phyloP scores from a whole-genome alignment of 2,797 vertebrate genomes.

The Schizothorax lantsangensis region DNA sequence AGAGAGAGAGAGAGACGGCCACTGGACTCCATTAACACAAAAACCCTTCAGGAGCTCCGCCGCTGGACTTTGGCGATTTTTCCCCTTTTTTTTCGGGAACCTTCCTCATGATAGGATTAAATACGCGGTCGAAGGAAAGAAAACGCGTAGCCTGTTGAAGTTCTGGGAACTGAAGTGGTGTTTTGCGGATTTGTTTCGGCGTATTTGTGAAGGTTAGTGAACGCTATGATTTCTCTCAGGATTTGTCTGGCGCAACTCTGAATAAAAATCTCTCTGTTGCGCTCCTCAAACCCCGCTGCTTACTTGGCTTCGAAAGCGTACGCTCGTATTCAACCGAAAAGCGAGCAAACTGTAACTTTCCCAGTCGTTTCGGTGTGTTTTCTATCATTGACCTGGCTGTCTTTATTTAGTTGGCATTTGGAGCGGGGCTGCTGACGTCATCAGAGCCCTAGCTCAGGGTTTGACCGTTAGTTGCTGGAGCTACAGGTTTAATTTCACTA shows the following conservation, averaged over 20 bases:
- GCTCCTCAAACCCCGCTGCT: background rate
- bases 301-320: background rate
- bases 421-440: constrained; percentile 72
- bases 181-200: constrained; percentile 59
- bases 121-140: constrained; percentile 66
- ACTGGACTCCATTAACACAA: constrained; percentile 84
- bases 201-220: constrained; percentile 82
- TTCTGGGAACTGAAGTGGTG: constrained; percentile 65
- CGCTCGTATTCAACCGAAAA: background rate
- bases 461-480: constrained; percentile 77
- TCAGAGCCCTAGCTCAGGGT: constrained; percentile 56
- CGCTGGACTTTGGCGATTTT: constrained; percentile 73
- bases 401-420: constrained; percentile 31
- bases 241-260: constrained; percentile 22
- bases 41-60: constrained; percentile 74
- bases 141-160: constrained; percentile 58
- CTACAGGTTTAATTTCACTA: constrained; percentile 69
- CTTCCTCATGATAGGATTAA: constrained; percentile 64
- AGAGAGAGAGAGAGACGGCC: constrained; percentile 55
- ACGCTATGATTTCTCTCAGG: constrained; percentile 58
- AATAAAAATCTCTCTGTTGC: background rate
- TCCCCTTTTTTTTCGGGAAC: constrained; percentile 59
- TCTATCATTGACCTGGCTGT: constrained; percentile 13
- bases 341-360: constrained; percentile 21
- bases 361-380: background rate